Conservation (phyloP, 2,113 vertebrate genomes). For the Sisor rabdophorus region DNA sequence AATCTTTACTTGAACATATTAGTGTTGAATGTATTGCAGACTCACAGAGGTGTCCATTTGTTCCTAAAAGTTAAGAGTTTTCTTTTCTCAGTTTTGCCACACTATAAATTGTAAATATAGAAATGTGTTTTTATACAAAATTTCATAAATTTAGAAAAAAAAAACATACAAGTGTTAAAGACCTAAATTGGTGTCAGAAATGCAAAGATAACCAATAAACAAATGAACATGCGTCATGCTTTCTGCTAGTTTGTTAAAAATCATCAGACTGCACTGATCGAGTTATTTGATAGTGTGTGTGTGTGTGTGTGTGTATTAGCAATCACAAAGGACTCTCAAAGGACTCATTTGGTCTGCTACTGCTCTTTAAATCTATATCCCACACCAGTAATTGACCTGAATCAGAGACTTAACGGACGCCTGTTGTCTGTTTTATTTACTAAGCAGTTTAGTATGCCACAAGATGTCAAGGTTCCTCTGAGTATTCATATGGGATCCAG, state of each 20-base stretch:
- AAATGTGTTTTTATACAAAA: conserved; percentile 53
- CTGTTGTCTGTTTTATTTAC: neutral
- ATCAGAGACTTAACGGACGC: neutral
- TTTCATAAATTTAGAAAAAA: conserved; percentile 19
- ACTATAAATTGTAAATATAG: conserved; percentile 64
- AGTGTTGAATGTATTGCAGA: conserved; percentile 83
- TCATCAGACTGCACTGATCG: neutral
- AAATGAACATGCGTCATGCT: conserved; percentile 29
- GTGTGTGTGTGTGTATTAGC: neutral
- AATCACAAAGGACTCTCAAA: neutral
- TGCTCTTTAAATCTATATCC: neutral
- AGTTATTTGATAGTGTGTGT: neutral
- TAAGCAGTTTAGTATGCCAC: neutral
- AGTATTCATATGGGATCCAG: neutral
- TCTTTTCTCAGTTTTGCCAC: conserved; percentile 54
- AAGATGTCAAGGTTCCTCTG: neutral
- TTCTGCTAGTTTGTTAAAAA: neutral
- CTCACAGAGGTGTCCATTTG: conserved; percentile 62
- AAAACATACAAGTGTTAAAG: conserved; percentile 23
- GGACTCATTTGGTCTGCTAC: neutral
- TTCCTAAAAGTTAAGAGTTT: conserved; percentile 52
- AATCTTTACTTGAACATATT: conserved; percentile 63
- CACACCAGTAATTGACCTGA: neutral
- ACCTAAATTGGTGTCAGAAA: conserved; percentile 57
- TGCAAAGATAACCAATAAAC: conserved; percentile 60